Percentiles rank a stretch among this genome's conserved stretches.
These are phyloP conservation scores for Etheostoma perlongum DNA, from an alignment of 2,797 vertebrate species.

Conservation along the genomic window DNA sequence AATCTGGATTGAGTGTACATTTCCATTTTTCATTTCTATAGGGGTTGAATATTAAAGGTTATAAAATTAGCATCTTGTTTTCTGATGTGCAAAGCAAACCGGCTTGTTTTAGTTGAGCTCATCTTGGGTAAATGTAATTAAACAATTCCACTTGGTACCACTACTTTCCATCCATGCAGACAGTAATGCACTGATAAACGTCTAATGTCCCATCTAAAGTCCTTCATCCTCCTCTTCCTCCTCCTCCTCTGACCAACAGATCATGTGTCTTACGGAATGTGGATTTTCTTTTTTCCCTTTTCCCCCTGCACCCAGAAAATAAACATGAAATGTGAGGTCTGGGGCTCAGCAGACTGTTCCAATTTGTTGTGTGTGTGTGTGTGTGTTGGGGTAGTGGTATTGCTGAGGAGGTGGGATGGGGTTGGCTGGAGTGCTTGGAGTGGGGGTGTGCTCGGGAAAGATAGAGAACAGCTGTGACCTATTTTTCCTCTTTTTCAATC, in stretches of 20 bases:
- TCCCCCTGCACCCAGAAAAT: constrained; percentile 51
- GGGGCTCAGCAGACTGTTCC: constrained; percentile 26
- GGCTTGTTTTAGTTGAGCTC: constrained; percentile 2
- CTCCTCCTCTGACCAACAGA: constrained; percentile 28
- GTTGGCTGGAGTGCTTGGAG: constrained; percentile 53
- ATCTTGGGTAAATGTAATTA: constrained; percentile 18
- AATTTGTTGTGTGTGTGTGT: constrained; percentile 24
- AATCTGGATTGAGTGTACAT: not conserved
- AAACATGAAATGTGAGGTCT: constrained; percentile 67
- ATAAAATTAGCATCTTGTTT: not conserved
- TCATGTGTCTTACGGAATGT: constrained; percentile 70
- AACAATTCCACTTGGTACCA: constrained; percentile 44
- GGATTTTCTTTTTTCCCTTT: constrained; percentile 3
- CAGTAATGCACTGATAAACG: constrained; percentile 32
- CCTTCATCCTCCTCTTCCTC: constrained; percentile 18
- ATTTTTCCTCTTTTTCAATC: constrained; percentile 68
- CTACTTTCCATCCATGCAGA: constrained; percentile 34
- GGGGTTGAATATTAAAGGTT: not conserved
- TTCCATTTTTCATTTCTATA: not conserved
- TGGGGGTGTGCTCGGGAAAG: constrained; percentile 39
- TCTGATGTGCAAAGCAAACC: not conserved
- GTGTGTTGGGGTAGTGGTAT: constrained; percentile 7
- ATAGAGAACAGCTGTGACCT: constrained; percentile 81
- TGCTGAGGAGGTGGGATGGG: constrained; percentile 40
- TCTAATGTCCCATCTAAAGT: constrained; percentile 18